These are phyloP conservation scores for Nansenia antarctica DNA, from an alignment of 2,113 vertebrate species.

Conservation along the genomic window DNA sequence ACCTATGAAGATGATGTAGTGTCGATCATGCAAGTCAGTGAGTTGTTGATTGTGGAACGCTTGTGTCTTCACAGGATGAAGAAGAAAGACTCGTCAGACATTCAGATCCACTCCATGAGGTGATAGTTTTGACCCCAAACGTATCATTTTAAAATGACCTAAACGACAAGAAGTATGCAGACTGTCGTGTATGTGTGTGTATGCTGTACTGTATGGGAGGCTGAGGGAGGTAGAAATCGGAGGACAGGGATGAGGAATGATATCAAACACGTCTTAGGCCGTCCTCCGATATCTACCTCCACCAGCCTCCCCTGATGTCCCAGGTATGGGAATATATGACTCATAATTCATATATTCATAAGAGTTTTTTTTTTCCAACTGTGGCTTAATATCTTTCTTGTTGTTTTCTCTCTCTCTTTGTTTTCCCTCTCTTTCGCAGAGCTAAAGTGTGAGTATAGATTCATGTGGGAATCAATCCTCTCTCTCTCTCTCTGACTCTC, in stretches of 20 bases:
- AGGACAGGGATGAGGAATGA: no score
- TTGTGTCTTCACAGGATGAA: slow-evolving; percentile 39
- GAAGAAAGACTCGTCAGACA: slow-evolving; percentile 57
- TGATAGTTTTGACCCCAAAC: slow-evolving; percentile 41
- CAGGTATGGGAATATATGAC: not conserved
- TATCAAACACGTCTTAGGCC: no score
- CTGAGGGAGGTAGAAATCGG: no score
- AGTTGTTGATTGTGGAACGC: not conserved
- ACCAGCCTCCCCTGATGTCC: not conserved
- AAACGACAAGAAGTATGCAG: no score
- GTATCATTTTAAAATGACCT: no score
- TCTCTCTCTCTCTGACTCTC: not conserved
- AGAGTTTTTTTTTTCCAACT: not conserved
- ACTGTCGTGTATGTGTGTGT: no score
- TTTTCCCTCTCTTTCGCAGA: slow-evolving; percentile 39
- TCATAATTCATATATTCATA: not conserved
- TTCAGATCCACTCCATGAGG: slow-evolving; percentile 69
- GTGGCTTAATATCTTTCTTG: not conserved
- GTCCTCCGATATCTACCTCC: no score
- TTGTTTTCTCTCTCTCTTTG: slow-evolving; percentile 1
- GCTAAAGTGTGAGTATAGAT: slow-evolving; percentile 68
- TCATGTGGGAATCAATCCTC: not conserved
- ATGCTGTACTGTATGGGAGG: no score
- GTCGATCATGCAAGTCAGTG: no score
- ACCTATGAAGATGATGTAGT: no score